phyloP scores from a whole-genome alignment of 2,888 invertebrate genomes.

The Scotopteryx bipunctaria region DNA sequence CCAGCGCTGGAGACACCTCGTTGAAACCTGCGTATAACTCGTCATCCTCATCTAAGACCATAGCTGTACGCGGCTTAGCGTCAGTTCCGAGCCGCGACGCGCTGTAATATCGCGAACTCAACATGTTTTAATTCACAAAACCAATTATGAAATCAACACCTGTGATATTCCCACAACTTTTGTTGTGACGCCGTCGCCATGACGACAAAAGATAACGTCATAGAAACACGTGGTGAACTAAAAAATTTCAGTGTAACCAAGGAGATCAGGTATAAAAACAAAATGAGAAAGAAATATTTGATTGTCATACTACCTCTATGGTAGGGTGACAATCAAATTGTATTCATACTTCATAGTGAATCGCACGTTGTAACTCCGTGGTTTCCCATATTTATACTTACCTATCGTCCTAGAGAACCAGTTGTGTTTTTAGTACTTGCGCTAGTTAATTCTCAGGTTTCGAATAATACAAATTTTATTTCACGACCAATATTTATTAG shows the following conservation, averaged over 20 bases:
- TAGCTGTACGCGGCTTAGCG: constrained; percentile 67
- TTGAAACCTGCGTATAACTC: constrained; percentile 88
- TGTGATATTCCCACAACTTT: constrained; percentile 31
- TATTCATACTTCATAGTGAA: neutral
- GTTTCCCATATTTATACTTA: too few species aligned
- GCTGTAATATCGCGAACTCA: constrained; percentile 72
- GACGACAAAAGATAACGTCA: constrained; percentile 50
- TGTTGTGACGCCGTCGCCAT: constrained; percentile 79
- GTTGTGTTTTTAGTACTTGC: too few species aligned
- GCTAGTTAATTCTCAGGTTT: too few species aligned
- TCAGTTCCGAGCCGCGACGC: constrained; percentile 68
- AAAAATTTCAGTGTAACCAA: constrained; percentile 5
- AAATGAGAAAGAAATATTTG: too few species aligned
- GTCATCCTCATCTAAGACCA: constrained; percentile 81
- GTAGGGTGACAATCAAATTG: neutral
- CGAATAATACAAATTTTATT: constrained; percentile 46
- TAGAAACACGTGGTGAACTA: constrained; percentile 15
- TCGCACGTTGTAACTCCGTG: too few species aligned
- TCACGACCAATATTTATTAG: constrained; percentile 74
- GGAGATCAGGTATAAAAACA: too few species aligned
- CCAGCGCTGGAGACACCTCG: constrained; percentile 86
- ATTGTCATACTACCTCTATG: neutral
- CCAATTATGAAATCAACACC: neutral
- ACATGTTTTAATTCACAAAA: constrained; percentile 49
- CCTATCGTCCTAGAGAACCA: too few species aligned